Evolutionary conservation across 2,797 vertebrate species (phyloP), one percentile per base, ranked within the genome.

Genomic region (Peromyscus aztecus): DNA sequence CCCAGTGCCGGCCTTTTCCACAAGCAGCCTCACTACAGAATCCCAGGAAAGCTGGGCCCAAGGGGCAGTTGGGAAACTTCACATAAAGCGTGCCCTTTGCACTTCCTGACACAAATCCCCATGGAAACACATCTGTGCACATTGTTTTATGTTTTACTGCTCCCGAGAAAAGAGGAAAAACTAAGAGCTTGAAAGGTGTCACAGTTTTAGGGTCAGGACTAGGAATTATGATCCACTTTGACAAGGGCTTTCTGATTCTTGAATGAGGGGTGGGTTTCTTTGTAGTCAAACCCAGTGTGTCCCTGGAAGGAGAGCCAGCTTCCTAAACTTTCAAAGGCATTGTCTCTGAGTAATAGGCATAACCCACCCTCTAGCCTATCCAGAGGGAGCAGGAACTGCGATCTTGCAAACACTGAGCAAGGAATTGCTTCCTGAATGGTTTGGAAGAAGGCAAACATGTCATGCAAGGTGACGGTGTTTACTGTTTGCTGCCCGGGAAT

Each of bases 91-190:
- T 49, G 52, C 89, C 89, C 89, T 49, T 59, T 37, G 81, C 57
- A 97, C 95, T 97, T 97, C 96, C 80, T 93, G 92, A 97, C 90
- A 96, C 93, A 94, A 49, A 82, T 94, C 97, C 90, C 95, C 84
- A 84, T 90, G 93, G 93, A 98, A 96, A 96, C 34, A 80, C 73
- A 69, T 65, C 83, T 29, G 7, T 89, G 96, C 4, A n/a, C 90
- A 61, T 96, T 76, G 78, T 94, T 97, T 95, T 97, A 83, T 91
- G 95, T 98, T 97, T 98, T 97, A 96, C 96, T 96, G 34, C 97
- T 95, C 52, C 43, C 94, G 94, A 96, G 87, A 81, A 73, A 83
- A 67, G 31, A 94, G 61, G 85, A 95, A 37, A 59, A 77, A n/a
- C n/a, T 59, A 61, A 85, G 75, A 81, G 61, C 27, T 91, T 91